Evolutionary conservation across 2,888 invertebrate species (phyloP), one percentile per base, ranked within the genome.

Genomic region (Hirtodrosophila cameraria): DNA sequence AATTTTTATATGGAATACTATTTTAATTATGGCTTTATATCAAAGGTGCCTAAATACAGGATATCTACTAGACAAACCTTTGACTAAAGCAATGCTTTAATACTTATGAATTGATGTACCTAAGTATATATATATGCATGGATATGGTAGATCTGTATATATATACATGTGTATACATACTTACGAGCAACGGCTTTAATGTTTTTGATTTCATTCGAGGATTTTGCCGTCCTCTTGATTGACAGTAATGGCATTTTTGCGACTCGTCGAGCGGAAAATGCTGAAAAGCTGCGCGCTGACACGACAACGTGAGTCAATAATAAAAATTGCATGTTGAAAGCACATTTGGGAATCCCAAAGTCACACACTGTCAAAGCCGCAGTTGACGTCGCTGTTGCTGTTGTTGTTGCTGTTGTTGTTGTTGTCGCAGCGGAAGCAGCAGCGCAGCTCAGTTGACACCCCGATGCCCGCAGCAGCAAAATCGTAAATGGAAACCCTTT

Each of bases 211-310:
- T 62, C 39, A 55, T 57, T 65, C 52, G 48, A 55, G 70, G 58
- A 70, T 77, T 72, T 70, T 64, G 64, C 39, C 63, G 59, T 50
- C 38, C 74, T 68, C 80, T 83, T 79, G 86, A 79, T 79, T 86
- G 78, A 83, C 78, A 79, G 86, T 80, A 86, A 86, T 83, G 79
- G 84, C 84, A 86, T 86, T 86, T 80, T 80, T 84, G 81, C 84
- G 84, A 80, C 84, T 80, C 84, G 81, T 69, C 81, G 77, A 65
- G 73, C 86, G 81, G 86, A 86, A 80, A 80, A 80, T 73, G 77
- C 70, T 86, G 84, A 80, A 84, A 86, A 80, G 80, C 86, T 73
- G 82, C 64, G 65, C 54, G 69, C 63, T 80, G 77, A 84, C 80
- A 80, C 86, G 80, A 83, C 77, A 77, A 60, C 79, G 71, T 58